phyloP scores from a whole-genome alignment of 2,888 invertebrate genomes.

The Lysandra coridon region DNA sequence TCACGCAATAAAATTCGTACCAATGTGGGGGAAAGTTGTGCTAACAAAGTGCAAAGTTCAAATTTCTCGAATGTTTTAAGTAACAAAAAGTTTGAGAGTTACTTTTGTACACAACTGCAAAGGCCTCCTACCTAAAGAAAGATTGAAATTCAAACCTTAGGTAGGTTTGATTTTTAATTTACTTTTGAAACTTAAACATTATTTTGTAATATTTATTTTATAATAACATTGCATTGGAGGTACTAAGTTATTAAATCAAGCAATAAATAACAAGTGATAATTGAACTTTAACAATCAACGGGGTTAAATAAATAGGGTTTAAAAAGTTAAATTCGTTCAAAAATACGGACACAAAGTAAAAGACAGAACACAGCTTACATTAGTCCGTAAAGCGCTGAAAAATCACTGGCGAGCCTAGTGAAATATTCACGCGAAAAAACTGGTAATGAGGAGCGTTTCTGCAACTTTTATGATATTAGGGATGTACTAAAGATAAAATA shows the following conservation, averaged over 20 bases:
- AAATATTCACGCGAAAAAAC: conserved; percentile 68
- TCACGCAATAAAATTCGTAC: conserved; percentile 47
- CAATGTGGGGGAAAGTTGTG: conserved; percentile 43
- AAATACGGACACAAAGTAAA: conserved; percentile 11
- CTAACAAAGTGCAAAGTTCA: conserved; percentile 45
- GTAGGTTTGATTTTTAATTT: too few species aligned
- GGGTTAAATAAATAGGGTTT: not conserved
- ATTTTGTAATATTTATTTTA: too few species aligned
- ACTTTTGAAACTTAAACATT: too few species aligned
- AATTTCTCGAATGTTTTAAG: conserved; percentile 35
- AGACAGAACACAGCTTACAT: conserved; percentile 34
- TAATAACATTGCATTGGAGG: too few species aligned
- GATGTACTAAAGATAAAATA: conserved; percentile 43
- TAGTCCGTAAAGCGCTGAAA: conserved; percentile 43
- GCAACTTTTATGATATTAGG: conserved; percentile 58
- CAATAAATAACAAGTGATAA: too few species aligned
- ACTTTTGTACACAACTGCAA: not conserved
- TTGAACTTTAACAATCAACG: not conserved
- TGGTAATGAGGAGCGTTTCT: conserved; percentile 65
- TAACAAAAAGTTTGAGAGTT: not conserved
- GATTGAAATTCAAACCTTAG: not conserved
- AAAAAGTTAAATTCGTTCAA: not conserved
- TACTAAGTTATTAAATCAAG: too few species aligned
- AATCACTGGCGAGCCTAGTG: conserved; percentile 61
- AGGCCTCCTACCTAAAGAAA: not conserved